phyloP scores from a whole-genome alignment of 2,113 vertebrate species.

The Ameiurus melas region DNA sequence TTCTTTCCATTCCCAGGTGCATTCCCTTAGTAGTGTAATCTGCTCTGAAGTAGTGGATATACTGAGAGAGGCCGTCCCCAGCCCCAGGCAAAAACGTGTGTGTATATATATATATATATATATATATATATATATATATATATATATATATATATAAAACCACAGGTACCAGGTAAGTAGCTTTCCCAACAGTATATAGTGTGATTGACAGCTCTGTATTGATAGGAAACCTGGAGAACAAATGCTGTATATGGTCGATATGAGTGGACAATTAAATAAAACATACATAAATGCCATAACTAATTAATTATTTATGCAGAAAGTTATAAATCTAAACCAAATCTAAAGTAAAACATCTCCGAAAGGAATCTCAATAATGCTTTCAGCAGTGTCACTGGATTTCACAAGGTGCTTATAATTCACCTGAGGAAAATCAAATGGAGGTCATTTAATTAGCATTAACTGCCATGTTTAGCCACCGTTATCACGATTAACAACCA shows the following conservation, averaged over 20 bases:
- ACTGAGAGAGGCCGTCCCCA: not conserved
- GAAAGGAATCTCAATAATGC: not conserved
- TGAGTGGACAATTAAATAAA: not conserved
- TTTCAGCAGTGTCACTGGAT: not conserved
- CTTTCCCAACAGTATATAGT: not conserved
- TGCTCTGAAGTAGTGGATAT: constrained; percentile 8
- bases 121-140: no score
- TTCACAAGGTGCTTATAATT: not conserved
- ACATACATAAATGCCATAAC: not conserved
- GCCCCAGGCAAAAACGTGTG: constrained; percentile 11
- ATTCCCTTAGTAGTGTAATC: constrained; percentile 28
- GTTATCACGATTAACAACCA: not conserved
- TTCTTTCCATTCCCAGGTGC: constrained; percentile 47
- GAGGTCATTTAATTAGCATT: not conserved
- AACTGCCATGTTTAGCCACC: not conserved
- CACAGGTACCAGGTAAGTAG: constrained; percentile 3
- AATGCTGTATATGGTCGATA: not conserved
- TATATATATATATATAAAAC: not conserved
- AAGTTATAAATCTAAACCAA: not conserved
- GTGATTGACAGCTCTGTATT: not conserved
- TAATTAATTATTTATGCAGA: not conserved
- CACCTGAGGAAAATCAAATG: not conserved
- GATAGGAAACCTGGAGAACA: not conserved
- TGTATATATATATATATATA: no score
- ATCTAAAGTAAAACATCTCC: not conserved